Evolutionary conservation across 2,113 vertebrate genomes (phyloP).

Genomic region (Hippocampus mohnikei): DNA sequence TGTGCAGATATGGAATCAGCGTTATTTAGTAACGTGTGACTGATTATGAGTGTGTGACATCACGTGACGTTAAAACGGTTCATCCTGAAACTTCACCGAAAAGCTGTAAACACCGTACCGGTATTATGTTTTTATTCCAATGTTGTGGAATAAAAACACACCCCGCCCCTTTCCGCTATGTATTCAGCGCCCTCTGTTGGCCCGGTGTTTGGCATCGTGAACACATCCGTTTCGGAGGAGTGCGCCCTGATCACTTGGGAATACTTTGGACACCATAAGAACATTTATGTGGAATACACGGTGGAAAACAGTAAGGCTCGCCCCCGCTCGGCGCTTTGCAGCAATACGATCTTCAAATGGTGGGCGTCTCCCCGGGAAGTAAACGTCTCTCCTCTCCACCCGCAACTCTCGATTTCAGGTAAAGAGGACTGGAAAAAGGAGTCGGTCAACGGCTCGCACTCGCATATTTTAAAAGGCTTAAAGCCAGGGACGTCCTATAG

Average conservation of each 20-base stretch:
- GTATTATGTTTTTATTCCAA: background rate
- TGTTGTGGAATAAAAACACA: background rate
- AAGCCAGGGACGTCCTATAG: slow-evolving; percentile 90
- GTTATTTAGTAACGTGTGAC: too few relatives aligned
- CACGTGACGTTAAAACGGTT: too few relatives aligned
- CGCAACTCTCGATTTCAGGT: slow-evolving; percentile 79
- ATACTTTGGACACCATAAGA: slow-evolving; percentile 87
- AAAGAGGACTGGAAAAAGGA: slow-evolving; percentile 93
- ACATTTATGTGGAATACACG: slow-evolving; percentile 92
- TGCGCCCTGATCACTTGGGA: slow-evolving; percentile 89
- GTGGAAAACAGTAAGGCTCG: slow-evolving; percentile 91
- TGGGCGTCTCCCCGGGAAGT: background rate
- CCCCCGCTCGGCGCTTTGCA: slow-evolving; percentile 28
- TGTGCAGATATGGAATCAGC: too few relatives aligned
- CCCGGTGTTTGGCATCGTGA: slow-evolving; percentile 84
- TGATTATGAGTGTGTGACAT: background rate
- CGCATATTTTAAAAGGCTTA: slow-evolving; percentile 87
- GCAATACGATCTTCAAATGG: background rate
- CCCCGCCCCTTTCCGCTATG: slow-evolving; percentile 65
- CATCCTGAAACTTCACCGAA: too few relatives aligned
- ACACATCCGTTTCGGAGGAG: slow-evolving; percentile 80
- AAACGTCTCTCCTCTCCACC: slow-evolving; percentile 33
- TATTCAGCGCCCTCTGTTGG: slow-evolving; percentile 79
- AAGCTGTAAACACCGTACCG: too few relatives aligned
- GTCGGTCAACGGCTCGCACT: slow-evolving; percentile 86